Conservation (phyloP, 2,888 invertebrate genomes). For the Tetropium fuscum region DNA sequence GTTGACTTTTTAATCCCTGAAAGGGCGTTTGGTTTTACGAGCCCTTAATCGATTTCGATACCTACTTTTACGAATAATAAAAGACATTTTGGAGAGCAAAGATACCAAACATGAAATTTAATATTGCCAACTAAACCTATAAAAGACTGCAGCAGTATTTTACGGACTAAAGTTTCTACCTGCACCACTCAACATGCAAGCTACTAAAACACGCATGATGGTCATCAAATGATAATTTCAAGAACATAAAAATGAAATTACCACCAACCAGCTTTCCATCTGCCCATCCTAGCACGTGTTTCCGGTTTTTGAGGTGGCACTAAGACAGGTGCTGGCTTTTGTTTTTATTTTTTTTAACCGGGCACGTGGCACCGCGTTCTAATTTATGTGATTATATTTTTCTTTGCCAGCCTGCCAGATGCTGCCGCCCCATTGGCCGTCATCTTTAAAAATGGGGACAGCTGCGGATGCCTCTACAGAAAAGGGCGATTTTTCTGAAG, state of each 20-base stretch:
- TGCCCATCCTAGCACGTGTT: constrained; percentile 47
- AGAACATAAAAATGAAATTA: constrained; percentile 36
- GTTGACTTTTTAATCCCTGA: neutral
- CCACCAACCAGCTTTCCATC: constrained; percentile 42
- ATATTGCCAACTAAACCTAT: no score
- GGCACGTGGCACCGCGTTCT: constrained; percentile 55
- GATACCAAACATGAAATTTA: no score
- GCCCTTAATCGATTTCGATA: no score
- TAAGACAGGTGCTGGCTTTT: constrained; percentile 50
- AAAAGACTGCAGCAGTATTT: neutral
- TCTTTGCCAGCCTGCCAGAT: constrained; percentile 51
- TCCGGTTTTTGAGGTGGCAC: constrained; percentile 48
- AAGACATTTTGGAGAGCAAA: no score
- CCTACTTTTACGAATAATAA: no score
- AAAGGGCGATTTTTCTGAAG: constrained; percentile 1
- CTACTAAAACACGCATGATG: constrained; percentile 23
- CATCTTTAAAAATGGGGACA: constrained; percentile 7
- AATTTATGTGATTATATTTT: constrained; percentile 55
- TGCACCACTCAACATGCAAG: constrained; percentile 21
- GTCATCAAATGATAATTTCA: constrained; percentile 30
- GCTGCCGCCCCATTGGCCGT: constrained; percentile 28
- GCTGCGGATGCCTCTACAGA: constrained; percentile 11
- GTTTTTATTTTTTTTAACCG: constrained; percentile 49
- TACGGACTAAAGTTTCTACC: no score
- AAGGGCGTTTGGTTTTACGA: no score